phyloP scores from a whole-genome alignment of 1,140 invertebrate genomes.

The Prorops nasuta region DNA sequence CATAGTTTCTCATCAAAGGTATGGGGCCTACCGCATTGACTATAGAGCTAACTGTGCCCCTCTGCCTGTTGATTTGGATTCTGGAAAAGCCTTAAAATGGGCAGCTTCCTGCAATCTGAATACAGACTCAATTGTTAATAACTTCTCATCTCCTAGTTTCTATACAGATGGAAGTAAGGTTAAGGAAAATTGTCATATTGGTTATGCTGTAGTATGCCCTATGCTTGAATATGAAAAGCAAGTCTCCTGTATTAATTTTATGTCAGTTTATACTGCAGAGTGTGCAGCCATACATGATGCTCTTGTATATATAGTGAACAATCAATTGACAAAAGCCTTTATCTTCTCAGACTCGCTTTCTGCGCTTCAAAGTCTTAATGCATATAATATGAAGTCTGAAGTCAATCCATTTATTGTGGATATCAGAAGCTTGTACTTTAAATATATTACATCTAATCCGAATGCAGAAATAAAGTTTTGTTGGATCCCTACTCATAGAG shows the following conservation, averaged over 20 bases:
- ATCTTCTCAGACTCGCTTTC: slow-evolving; percentile 3
- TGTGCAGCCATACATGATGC: slow-evolving; percentile 4
- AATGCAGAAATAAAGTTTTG: not conserved
- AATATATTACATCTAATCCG: not conserved
- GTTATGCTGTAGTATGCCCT: slow-evolving; percentile 1
- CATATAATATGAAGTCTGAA: not conserved
- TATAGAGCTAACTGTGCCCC: not conserved
- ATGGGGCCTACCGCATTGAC: not conserved
- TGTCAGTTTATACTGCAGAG: slow-evolving; percentile 6
- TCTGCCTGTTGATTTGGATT: not conserved
- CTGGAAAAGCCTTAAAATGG: no score
- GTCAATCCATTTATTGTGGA: slow-evolving; percentile 1
- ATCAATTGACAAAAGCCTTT: not conserved
- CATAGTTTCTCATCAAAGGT: not conserved
- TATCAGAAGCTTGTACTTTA: not conserved
- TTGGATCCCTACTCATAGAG: slow-evolving; percentile 1
- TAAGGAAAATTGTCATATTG: not conserved
- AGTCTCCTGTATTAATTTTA: not conserved
- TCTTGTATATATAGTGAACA: not conserved
- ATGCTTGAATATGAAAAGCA: not conserved
- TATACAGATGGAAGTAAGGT: slow-evolving; percentile 12
- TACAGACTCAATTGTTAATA: no score
- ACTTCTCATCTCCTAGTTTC: no score
- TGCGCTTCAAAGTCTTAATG: not conserved
- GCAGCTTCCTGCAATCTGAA: no score